These are phyloP conservation scores for Mythimna ferrago DNA, from an alignment of 2,888 invertebrate genomes.

Conservation along the genomic window DNA sequence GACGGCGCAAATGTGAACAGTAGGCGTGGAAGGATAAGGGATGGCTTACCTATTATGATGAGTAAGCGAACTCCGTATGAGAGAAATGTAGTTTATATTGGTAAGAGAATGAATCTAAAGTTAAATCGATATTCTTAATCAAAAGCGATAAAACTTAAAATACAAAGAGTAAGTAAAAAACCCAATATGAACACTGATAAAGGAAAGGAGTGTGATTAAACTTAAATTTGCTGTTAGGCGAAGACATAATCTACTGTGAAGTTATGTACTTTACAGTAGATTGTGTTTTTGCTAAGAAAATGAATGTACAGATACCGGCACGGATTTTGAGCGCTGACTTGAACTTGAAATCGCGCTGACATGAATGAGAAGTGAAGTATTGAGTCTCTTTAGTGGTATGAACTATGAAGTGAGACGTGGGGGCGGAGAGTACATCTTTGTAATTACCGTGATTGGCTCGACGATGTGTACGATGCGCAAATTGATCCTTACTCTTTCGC, in stretches of 20 bases:
- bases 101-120: neutral
- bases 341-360: too few species aligned
- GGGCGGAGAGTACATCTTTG: too few species aligned
- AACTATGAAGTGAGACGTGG: too few species aligned
- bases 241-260: neutral
- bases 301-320: too few species aligned
- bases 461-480: too few species aligned
- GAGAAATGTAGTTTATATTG: neutral
- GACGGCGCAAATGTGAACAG: conserved; percentile 68
- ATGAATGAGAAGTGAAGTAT: too few species aligned
- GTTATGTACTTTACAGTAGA: too few species aligned
- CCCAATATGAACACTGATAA: neutral
- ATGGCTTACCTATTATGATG: conserved; percentile 6
- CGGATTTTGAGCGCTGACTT: too few species aligned
- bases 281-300: too few species aligned
- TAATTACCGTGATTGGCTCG: too few species aligned
- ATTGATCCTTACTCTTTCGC: too few species aligned
- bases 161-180: neutral
- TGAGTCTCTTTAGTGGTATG: too few species aligned
- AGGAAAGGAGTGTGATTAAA: neutral
- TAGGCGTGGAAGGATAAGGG: conserved; percentile 37
- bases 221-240: neutral
- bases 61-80: neutral
- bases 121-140: accelerated
- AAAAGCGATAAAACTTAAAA: neutral